These are phyloP conservation scores for Cacatua alba DNA, from an alignment of 2,113 vertebrate genomes.

Conservation along the genomic window DNA sequence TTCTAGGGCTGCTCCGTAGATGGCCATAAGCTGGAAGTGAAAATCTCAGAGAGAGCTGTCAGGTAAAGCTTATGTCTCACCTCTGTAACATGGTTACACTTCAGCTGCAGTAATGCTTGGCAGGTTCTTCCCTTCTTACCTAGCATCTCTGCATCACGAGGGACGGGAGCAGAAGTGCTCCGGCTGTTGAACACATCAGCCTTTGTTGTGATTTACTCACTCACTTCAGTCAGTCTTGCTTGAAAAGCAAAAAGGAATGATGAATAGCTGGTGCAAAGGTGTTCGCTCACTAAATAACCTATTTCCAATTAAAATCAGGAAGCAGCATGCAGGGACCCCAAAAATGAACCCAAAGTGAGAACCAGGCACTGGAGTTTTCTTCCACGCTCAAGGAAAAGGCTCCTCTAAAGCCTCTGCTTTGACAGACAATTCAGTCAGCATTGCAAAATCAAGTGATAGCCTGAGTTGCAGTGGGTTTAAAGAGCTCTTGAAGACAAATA, in stretches of 20 bases:
- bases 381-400: background rate
- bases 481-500: background rate
- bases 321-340: background rate
- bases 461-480: background rate
- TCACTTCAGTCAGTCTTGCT: background rate
- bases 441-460: background rate
- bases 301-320: background rate
- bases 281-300: accelerated
- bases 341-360: background rate
- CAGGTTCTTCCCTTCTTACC: background rate
- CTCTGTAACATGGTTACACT: accelerated
- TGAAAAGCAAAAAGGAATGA: background rate
- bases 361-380: background rate
- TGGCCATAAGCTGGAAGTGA: constrained; percentile 88
- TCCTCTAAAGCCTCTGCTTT: background rate
- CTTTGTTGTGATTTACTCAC: background rate
- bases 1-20: constrained; percentile 86
- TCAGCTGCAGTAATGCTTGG: background rate
- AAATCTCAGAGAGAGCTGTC: constrained; percentile 88
- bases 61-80: constrained; percentile 75
- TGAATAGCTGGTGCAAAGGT: background rate
- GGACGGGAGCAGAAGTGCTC: background rate
- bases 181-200: background rate
- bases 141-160: background rate
- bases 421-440: background rate